Base-by-base conservation (phyloP, 2,888 invertebrate species). In the Pachycephus smyrnensis region DNA sequence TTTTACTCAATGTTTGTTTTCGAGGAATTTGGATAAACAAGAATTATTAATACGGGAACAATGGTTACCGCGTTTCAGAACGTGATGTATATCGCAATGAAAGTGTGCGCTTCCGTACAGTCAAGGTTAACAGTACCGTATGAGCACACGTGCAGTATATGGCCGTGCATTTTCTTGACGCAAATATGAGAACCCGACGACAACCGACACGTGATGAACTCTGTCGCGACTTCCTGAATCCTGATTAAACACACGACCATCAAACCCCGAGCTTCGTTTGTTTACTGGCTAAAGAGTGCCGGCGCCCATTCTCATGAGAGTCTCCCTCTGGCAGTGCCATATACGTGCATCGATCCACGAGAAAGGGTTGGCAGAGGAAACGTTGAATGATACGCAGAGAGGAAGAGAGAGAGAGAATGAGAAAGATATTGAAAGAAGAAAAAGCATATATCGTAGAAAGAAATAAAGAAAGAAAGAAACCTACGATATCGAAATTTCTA, bases 231-330 rank as follows among this genome's bases (percentile, higher is more conserved):
- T 55, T 55, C 55, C 55, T 23, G 55, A 55, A 23, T 37, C 77
- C 73, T 77, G 77, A 77, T 77, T 77, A 77, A 73, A 73, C 77
- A 77, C 68, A 73, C 73, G 73, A 68, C 73, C 73, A 73, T 77
- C 77, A 74, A 68, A 74, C 32, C 32, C 77, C 30, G 73, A 68
- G 73, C 36, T 74, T 77, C 73, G 74, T 77, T 77, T 77, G 77
- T 77, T 77, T 77, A 68, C 23, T 55, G 73, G 68, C 74, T 68
- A 68, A 68, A 55, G 55, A 55, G 23, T 55, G 9, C 55, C 15
- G 55, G 55, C 55, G 15, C 55, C 6, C 9, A 55, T 55, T 55
- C 55, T 55, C 55, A 23, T 15, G 55, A 40, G 40, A 55, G 9
- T 35, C 35, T 35, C 35, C 35, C 6, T 35, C 9, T 55, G 23